Conservation (phyloP, 2,888 invertebrate species). For the Eupithecia tripunctaria region DNA sequence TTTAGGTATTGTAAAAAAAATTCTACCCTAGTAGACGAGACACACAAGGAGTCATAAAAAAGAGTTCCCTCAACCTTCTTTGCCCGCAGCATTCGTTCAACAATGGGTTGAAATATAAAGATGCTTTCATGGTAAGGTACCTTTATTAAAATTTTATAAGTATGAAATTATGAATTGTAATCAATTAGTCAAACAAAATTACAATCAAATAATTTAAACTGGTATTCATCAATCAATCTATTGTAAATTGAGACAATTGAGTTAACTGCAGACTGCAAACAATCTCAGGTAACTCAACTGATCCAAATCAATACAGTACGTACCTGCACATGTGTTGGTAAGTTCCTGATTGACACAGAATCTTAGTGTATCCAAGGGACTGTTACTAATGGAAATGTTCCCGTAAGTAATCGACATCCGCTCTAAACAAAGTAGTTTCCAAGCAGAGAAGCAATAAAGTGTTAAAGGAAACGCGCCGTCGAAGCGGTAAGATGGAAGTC, state of each 20-base stretch:
- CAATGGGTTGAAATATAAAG: background rate
- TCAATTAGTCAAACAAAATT: too few species aligned
- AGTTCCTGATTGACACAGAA: background rate
- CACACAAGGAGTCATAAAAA: background rate
- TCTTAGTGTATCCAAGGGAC: background rate
- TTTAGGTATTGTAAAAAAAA: background rate
- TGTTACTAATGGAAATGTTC: conserved; percentile 11
- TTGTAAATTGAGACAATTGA: too few species aligned
- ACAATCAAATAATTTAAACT: too few species aligned
- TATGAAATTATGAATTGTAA: too few species aligned
- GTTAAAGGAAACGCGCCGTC: conserved; percentile 56
- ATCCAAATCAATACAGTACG: too few species aligned
- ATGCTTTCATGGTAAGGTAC: too few species aligned
- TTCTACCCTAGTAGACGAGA: background rate
- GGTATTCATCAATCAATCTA: too few species aligned
- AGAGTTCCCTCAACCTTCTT: too few species aligned
- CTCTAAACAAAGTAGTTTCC: conserved; percentile 20
- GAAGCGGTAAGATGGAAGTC: conserved; percentile 71
- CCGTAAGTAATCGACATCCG: conserved; percentile 28
- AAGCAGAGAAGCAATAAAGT: conserved; percentile 37
- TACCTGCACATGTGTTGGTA: background rate
- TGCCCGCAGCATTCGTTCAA: background rate
- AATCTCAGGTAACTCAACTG: too few species aligned
- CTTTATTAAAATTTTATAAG: too few species aligned
- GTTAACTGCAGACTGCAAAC: too few species aligned